Evolutionary conservation across 1,140 invertebrate species (phyloP).

Genomic region (Hyposmocoma kahamanoa): DNA sequence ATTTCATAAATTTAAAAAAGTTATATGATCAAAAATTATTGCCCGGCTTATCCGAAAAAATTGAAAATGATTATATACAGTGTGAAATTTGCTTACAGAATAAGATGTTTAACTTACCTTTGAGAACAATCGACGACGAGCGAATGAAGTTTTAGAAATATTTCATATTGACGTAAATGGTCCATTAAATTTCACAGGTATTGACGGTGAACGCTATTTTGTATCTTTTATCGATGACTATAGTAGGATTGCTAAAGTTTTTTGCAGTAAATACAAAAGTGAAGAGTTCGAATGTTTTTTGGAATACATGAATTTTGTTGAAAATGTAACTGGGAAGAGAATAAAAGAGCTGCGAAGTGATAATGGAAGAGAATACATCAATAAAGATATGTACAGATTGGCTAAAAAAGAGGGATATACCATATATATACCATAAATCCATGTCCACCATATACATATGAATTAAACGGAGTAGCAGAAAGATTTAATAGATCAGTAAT

Average conservation of each 20-base stretch:
- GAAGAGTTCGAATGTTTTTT: constrained; percentile 33
- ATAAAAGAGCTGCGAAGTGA: constrained; percentile 44
- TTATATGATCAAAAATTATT: constrained; percentile 34
- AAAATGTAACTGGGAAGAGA: constrained; percentile 36
- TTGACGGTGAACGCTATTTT: constrained; percentile 36
- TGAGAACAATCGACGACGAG: constrained; percentile 45
- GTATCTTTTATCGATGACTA: constrained; percentile 41
- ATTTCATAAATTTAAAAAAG: constrained; percentile 39
- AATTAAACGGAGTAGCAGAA: too few species aligned
- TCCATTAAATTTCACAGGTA: constrained; percentile 34
- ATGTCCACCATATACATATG: too few species aligned
- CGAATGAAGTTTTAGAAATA: constrained; percentile 36
- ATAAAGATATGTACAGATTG: too few species aligned
- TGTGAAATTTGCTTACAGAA: constrained; percentile 33
- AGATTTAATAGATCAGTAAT: too few species aligned
- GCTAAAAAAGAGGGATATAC: too few species aligned
- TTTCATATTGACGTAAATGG: constrained; percentile 52
- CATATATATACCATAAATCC: too few species aligned
- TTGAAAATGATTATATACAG: constrained; percentile 31
- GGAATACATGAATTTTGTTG: constrained; percentile 36
- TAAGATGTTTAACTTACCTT: constrained; percentile 41
- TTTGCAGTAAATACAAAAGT: constrained; percentile 39
- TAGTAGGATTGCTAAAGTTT: constrained; percentile 42
- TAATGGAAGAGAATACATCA: constrained; percentile 48
- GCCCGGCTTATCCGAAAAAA: constrained; percentile 30